Evolutionary conservation across 2,888 invertebrate species (phyloP).

Genomic region (Clusia tigrina): DNA sequence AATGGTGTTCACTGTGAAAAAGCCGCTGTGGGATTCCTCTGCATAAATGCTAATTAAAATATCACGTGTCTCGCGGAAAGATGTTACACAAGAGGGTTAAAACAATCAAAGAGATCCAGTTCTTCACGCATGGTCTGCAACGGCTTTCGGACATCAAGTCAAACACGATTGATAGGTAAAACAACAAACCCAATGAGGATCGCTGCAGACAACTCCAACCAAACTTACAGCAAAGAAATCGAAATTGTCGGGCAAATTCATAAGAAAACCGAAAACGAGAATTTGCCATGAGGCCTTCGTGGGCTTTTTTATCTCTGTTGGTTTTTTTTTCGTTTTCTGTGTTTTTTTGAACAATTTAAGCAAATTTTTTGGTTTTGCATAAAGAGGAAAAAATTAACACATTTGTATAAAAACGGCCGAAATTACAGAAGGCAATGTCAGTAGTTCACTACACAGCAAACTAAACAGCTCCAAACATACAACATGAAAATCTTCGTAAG

Average conservation of each 20-base stretch:
- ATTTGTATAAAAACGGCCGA: conserved; percentile 12
- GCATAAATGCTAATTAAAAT: too few species aligned
- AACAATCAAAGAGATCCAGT: too few species aligned
- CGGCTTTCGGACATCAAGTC: too few species aligned
- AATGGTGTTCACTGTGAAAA: too few species aligned
- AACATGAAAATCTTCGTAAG: conserved; percentile 19
- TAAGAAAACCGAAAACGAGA: conserved; percentile 9
- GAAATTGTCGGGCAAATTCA: neutral
- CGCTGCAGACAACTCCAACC: too few species aligned
- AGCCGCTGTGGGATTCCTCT: too few species aligned
- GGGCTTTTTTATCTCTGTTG: neutral
- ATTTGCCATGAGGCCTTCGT: conserved; percentile 11
- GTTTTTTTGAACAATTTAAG: conserved; percentile 3
- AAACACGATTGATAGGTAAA: too few species aligned
- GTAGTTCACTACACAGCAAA: conserved; percentile 5
- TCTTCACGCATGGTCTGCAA: too few species aligned
- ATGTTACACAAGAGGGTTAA: too few species aligned
- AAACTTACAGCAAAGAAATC: neutral
- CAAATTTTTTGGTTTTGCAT: neutral
- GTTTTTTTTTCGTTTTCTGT: conserved; percentile 11
- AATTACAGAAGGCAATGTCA: neutral
- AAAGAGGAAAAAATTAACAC: conserved; percentile 12
- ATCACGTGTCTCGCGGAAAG: too few species aligned
- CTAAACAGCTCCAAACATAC: neutral
- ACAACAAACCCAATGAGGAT: neutral